A percentile compares a stretch with the other conserved stretches of the same genome.
Evolutionary conservation across 1,140 invertebrate genomes (phyloP).

Genomic region (Polypedilum pembai): DNA sequence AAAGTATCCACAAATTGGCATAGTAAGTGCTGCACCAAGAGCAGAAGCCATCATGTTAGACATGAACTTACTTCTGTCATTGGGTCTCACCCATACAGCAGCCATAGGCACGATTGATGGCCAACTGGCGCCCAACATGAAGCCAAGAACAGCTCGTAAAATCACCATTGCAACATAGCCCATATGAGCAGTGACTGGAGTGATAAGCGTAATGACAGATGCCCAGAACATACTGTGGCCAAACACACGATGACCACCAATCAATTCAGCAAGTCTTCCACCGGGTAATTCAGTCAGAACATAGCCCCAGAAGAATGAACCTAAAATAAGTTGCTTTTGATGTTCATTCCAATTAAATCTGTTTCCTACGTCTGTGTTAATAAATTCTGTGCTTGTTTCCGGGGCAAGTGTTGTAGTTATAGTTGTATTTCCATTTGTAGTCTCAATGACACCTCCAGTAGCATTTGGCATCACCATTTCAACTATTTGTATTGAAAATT

Average conservation of each 20-base stretch:
- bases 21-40: conserved; percentile 71
- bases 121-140: conserved; percentile 79
- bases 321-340: conserved; percentile 69
- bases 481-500: neutral
- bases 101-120: conserved; percentile 84
- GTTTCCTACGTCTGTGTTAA: conserved; percentile 34
- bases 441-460: conserved; percentile 31
- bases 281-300: conserved; percentile 77
- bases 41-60: conserved; percentile 83
- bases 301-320: conserved; percentile 87
- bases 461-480: conserved; percentile 29
- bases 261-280: conserved; percentile 70
- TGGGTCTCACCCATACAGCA: conserved; percentile 82
- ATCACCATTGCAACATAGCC: conserved; percentile 55
- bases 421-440: conserved; percentile 31
- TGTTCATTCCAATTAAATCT: conserved; percentile 63
- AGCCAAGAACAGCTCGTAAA: conserved; percentile 59
- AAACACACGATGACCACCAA: conserved; percentile 70
- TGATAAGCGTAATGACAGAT: conserved; percentile 71
- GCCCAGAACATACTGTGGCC: conserved; percentile 77
- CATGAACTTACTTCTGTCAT: conserved; percentile 80
- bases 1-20: conserved; percentile 71
- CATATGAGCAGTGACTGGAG: conserved; percentile 61
- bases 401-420: neutral
- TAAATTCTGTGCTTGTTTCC: conserved; percentile 30